phyloP scores from a whole-genome alignment of 1,140 invertebrate species.

The Armadillidium nasatum region DNA sequence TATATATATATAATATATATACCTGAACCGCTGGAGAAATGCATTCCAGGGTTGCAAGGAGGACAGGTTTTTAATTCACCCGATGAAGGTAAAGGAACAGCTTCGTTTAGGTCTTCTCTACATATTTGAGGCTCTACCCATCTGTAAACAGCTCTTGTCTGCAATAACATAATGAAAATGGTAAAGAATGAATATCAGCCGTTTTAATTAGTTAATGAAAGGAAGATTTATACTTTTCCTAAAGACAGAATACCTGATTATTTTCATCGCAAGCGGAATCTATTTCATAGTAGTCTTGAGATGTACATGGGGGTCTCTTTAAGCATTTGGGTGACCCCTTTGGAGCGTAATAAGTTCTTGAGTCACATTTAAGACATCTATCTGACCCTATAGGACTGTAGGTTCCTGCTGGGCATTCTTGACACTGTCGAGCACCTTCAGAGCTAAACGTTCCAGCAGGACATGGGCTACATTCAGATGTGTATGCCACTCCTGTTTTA shows the following conservation, averaged over 20 bases:
- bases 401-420: constrained; percentile 53
- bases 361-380: constrained; percentile 53
- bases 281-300: constrained; percentile 56
- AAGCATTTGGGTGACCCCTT: constrained; percentile 53
- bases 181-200: too few species aligned
- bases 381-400: constrained; percentile 52
- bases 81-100: constrained; percentile 51
- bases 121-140: constrained; percentile 59
- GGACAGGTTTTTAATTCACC: constrained; percentile 51
- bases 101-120: constrained; percentile 48
- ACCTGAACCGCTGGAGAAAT: constrained; percentile 49
- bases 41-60: constrained; percentile 59
- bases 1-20: not conserved
- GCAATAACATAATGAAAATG: not conserved
- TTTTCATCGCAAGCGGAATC: constrained; percentile 54
- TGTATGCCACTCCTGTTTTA: constrained; percentile 57
- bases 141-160: constrained; percentile 54
- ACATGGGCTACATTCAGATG: constrained; percentile 58
- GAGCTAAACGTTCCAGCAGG: constrained; percentile 56
- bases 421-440: constrained; percentile 52
- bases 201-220: too few species aligned
- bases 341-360: constrained; percentile 48
- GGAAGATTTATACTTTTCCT: too few species aligned
- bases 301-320: constrained; percentile 54
- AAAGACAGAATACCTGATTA: constrained; percentile 44